Percentiles rank a stretch among this genome's conserved stretches.
Conservation (phyloP, 2,888 invertebrate genomes). For the Pristionchus exspectatus region DNA sequence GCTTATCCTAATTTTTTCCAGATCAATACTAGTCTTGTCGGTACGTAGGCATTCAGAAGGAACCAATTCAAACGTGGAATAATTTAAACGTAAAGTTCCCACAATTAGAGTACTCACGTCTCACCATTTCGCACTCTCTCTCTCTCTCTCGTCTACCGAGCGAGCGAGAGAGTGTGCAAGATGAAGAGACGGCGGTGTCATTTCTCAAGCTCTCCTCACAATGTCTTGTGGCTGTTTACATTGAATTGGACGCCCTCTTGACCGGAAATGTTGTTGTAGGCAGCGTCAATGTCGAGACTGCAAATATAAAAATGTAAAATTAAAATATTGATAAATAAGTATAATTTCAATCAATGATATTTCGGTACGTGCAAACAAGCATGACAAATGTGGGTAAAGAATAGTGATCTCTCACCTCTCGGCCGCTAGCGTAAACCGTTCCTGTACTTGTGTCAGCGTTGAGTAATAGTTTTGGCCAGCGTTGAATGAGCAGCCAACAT, state of each 20-base stretch:
- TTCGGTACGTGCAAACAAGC: too few species aligned
- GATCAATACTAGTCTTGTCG: neutral
- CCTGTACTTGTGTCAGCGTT: neutral
- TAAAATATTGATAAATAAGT: too few species aligned
- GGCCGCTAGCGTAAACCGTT: neutral
- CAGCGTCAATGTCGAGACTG: slow-evolving; percentile 9
- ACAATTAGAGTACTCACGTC: neutral
- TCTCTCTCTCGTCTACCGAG: too few species aligned
- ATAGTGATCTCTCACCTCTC: neutral
- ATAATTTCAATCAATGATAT: too few species aligned
- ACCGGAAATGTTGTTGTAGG: neutral
- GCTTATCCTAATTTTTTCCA: neutral
- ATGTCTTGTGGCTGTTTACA: neutral
- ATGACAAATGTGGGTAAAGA: too few species aligned
- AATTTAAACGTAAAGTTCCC: too few species aligned
- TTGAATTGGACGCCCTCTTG: neutral
- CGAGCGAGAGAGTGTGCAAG: too few species aligned
- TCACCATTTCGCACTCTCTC: too few species aligned
- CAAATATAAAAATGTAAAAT: neutral
- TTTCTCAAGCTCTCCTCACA: too few species aligned
- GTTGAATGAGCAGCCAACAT: neutral
- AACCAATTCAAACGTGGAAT: too few species aligned
- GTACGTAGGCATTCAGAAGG: neutral
- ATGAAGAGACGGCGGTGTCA: too few species aligned
- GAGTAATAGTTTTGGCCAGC: neutral